Conservation (phyloP, 1,140 invertebrate genomes). For the Drosophila sp. region DNA sequence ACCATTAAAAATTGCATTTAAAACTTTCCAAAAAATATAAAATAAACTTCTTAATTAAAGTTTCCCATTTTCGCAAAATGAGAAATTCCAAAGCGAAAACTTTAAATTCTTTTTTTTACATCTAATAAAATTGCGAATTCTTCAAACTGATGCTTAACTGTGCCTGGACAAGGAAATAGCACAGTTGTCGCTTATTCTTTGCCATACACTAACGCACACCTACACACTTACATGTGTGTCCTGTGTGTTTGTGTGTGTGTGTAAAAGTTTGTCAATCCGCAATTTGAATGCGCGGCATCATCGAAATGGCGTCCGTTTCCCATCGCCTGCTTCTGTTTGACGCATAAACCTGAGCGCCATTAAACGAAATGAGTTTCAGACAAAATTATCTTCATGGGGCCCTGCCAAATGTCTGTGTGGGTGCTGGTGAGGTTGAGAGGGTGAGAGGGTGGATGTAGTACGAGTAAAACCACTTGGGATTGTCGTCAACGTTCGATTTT, state of each 20-base stretch:
- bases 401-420: not conserved
- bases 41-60: too few relatives aligned
- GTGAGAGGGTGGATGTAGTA: constrained; percentile 11
- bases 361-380: constrained; percentile 80
- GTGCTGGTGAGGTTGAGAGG: not conserved
- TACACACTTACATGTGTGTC: not conserved
- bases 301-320: constrained; percentile 59
- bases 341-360: constrained; percentile 76
- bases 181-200: constrained; percentile 17
- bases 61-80: too few relatives aligned
- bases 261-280: constrained; percentile 76
- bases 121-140: too few relatives aligned
- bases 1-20: not conserved
- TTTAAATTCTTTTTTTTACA: not conserved
- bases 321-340: constrained; percentile 55
- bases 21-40: not conserved
- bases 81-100: not conserved
- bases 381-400: constrained; percentile 64
- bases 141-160: not conserved
- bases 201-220: constrained; percentile 12
- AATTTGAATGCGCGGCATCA: constrained; percentile 77
- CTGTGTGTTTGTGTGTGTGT: not conserved
- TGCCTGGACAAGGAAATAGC: constrained; percentile 26
- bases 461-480: constrained; percentile 23
- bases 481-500: constrained; percentile 54